Evolutionary conservation across 1,140 invertebrate genomes (phyloP).

Genomic region (Magallana angulata): DNA sequence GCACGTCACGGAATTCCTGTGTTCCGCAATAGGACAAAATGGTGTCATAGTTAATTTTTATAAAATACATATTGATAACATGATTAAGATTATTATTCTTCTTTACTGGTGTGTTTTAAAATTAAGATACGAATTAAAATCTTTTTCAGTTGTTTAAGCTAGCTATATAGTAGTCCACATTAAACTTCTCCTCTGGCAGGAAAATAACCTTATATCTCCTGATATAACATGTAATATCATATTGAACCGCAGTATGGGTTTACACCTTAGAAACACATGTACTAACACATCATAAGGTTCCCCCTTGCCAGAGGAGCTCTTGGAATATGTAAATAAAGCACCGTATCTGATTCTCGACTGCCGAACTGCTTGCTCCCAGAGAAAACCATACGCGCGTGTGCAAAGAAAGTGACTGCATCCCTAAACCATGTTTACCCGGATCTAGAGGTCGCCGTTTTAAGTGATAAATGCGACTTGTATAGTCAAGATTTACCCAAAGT

Average conservation of each 20-base stretch:
- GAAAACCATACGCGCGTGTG: constrained; percentile 6
- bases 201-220: too few species aligned
- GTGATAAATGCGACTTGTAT: constrained; percentile 26
- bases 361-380: neutral
- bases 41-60: too few species aligned
- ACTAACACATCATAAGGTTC: neutral
- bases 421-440: constrained; percentile 25
- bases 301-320: neutral
- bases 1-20: too few species aligned
- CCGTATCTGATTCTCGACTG: constrained; percentile 2
- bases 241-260: neutral
- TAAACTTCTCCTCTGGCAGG: too few species aligned
- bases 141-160: too few species aligned
- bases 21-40: too few species aligned
- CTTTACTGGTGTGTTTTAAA: too few species aligned
- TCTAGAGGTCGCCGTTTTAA: neutral
- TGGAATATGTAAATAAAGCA: constrained; percentile 39
- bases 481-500: constrained; percentile 34
- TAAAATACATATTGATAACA: too few species aligned
- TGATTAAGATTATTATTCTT: too few species aligned
- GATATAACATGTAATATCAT: too few species aligned
- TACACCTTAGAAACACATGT: constrained; percentile 1
- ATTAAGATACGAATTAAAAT: too few species aligned
- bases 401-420: constrained; percentile 1
- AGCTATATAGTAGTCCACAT: too few species aligned